These are phyloP conservation scores for Zaprionus ghesquierei DNA, from an alignment of 1,140 invertebrate species.

Conservation along the genomic window DNA sequence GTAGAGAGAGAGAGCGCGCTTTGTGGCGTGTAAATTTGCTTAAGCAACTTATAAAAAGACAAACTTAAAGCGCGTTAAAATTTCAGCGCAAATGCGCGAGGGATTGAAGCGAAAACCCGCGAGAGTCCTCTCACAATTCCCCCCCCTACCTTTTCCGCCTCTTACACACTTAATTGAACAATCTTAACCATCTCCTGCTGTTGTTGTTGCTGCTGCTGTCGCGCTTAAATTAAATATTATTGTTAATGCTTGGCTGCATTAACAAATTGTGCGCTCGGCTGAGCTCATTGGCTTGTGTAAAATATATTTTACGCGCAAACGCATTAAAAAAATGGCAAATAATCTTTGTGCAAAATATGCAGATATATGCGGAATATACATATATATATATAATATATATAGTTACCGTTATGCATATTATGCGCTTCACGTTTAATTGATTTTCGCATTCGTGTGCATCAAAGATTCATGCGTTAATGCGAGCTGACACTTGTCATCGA, in stretches of 20 bases:
- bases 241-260: slow-evolving; percentile 39
- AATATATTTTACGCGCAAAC: neutral
- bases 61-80: neutral
- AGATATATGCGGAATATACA: neutral
- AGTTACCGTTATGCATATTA: slow-evolving; percentile 7
- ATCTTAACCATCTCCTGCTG: neutral
- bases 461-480: slow-evolving; percentile 66
- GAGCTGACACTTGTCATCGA: slow-evolving; percentile 12
- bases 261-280: slow-evolving; percentile 30
- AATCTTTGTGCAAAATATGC: slow-evolving; percentile 14
- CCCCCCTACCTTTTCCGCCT: neutral
- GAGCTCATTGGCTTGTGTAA: slow-evolving; percentile 31
- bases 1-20: neutral
- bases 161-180: neutral
- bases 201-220: neutral
- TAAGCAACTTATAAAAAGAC: neutral
- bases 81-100: too few relatives aligned
- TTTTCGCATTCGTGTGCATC: slow-evolving; percentile 69
- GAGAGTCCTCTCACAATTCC: neutral
- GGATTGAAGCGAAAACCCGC: too few relatives aligned
- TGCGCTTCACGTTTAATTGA: slow-evolving; percentile 69
- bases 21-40: neutral
- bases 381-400: neutral
- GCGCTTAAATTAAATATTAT: slow-evolving; percentile 42
- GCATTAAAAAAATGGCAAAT: neutral